Evolutionary conservation across 2,888 invertebrate species (phyloP), one percentile per base, ranked within the genome.

Genomic region (Leptopilina syphax): DNA sequence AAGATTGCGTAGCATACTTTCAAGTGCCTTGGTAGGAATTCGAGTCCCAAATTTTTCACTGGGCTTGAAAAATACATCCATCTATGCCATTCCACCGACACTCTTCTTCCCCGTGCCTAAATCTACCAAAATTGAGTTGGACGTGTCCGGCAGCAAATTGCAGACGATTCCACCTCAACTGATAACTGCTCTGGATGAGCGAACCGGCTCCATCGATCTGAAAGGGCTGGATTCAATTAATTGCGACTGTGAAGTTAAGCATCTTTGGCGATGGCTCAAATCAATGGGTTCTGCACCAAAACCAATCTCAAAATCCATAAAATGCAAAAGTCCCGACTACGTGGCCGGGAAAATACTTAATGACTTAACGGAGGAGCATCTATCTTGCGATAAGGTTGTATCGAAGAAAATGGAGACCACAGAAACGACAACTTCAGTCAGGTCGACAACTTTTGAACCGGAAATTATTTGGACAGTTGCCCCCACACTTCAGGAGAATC

Each of bases 391-490:
- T 86, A 93, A 93, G 0, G 93, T 92, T 84, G 93, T 94, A 83
- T 93, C 94, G 24, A 94, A 94, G 5, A 94, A 94, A 76, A 84
- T 79, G 77, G 88, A 79, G 66, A 84, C 91, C n/a, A 92, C 92
- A 0, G 93, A 93, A 6, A 50, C 77, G 1, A 92, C 93, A 0
- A 83, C 84, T 24, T 65, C 80, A 10, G 79, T 82, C 66, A 94
- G 94, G 77, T 94, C 95, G 0, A 89, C 86, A 0, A 95, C 95
- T 0, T 94, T 95, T 0, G 97, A 97, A 86, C 97, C 97, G 0
- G 96, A 97, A 87, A 97, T 98, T 24, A 97, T 98, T 86, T 97
- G 97, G 97, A 97, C 97, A 3, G 93, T 96, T 13, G 95, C 96
- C n/a, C 96, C 97, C 4, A 94, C 95, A 0, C 94, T 94, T 92